phyloP scores from a whole-genome alignment of 2,113 vertebrate species.

The Micromys minutus region DNA sequence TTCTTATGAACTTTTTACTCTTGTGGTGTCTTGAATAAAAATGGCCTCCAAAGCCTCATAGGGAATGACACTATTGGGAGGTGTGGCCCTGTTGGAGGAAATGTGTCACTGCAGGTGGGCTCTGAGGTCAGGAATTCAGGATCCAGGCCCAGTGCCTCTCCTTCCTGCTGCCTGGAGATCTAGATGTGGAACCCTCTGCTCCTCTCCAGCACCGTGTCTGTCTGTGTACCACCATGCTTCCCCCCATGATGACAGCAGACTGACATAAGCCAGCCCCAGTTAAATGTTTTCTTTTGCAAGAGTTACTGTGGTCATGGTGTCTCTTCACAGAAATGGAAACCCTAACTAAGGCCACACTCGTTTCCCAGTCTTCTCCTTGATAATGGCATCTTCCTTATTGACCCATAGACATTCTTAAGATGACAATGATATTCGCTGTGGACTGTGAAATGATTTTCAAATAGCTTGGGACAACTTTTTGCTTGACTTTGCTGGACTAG shows the following conservation, averaged over 20 bases:
- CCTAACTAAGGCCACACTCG: background rate
- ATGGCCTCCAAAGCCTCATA: background rate
- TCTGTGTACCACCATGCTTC: background rate
- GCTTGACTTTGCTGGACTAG: slow-evolving; percentile 27
- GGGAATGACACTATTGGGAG: background rate
- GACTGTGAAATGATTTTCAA: slow-evolving; percentile 20
- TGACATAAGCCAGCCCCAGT: background rate
- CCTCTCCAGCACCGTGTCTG: background rate
- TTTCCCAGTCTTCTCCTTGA: background rate
- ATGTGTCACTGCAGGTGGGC: background rate
- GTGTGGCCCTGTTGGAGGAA: background rate
- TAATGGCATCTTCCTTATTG: background rate
- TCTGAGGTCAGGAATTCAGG: background rate
- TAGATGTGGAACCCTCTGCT: background rate
- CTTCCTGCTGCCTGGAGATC: background rate
- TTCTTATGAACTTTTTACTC: background rate
- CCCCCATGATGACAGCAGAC: background rate
- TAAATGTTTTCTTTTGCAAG: background rate
- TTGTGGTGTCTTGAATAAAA: background rate
- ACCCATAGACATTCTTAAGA: background rate
- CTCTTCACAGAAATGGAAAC: background rate
- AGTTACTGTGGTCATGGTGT: background rate
- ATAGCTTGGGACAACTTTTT: slow-evolving; percentile 12
- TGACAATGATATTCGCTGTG: slow-evolving; percentile 7
- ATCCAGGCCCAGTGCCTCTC: too few species aligned